Conservation (phyloP, 2,113 vertebrate genomes). For the Tragelaphus buxtoni region DNA sequence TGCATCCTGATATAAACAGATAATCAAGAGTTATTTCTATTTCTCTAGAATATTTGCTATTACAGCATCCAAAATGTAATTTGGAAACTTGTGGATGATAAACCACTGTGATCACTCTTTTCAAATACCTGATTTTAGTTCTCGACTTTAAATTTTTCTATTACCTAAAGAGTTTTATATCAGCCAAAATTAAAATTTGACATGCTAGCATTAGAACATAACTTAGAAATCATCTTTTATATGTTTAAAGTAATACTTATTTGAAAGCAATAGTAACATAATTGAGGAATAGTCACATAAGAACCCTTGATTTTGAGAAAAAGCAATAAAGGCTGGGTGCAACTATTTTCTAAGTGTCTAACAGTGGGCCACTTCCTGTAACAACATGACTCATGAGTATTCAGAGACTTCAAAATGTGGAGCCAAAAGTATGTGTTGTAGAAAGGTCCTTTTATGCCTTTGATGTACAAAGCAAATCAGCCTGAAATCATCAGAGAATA, state of each 20-base stretch:
- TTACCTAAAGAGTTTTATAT: not conserved
- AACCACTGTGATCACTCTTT: not conserved
- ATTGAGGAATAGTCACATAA: not conserved
- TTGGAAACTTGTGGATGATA: not conserved
- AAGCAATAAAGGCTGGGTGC: conserved; percentile 11
- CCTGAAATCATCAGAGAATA: conserved; percentile 81
- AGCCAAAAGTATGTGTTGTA: conserved; percentile 68
- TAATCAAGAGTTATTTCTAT: not conserved
- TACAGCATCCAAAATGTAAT: not conserved
- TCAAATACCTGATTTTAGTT: not conserved
- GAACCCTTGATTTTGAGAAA: conserved; percentile 57
- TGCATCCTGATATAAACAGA: not conserved
- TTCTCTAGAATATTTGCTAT: not conserved
- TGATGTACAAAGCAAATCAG: conserved; percentile 86
- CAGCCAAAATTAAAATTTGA: not conserved
- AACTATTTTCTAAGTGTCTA: conserved; percentile 53
- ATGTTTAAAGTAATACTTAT: not conserved
- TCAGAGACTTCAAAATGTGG: conserved; percentile 78
- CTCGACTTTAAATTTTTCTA: not conserved
- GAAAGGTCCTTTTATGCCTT: conserved; percentile 80
- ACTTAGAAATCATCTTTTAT: not conserved
- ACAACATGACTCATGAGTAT: conserved; percentile 76
- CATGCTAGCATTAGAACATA: not conserved
- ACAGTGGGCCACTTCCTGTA: conserved; percentile 37
- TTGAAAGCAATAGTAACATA: not conserved